These are phyloP conservation scores for Serranus cabrilla DNA, from an alignment of 2,797 vertebrate species.

Conservation along the genomic window DNA sequence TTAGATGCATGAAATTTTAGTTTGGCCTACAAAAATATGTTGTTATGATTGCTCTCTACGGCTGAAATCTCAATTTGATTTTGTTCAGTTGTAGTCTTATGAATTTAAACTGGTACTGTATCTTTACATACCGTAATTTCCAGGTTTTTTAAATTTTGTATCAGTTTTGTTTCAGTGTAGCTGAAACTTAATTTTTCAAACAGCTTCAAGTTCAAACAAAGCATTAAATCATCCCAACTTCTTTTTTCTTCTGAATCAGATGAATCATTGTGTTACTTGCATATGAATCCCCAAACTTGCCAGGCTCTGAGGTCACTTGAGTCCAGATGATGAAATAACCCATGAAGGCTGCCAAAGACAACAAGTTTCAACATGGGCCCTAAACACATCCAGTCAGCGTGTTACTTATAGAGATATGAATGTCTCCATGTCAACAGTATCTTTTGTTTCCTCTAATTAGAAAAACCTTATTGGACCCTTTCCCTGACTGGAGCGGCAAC, in stretches of 20 bases:
- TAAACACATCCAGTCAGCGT: neutral
- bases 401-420: neutral
- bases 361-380: neutral
- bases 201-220: neutral
- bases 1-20: too few relatives aligned
- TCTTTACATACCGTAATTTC: neutral
- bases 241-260: neutral
- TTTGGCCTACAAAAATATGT: too few relatives aligned
- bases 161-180: neutral
- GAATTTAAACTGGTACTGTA: neutral
- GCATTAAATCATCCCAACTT: neutral
- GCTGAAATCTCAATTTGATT: neutral
- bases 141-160: neutral
- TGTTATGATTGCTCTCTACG: too few relatives aligned
- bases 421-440: neutral
- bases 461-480: neutral
- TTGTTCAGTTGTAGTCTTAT: neutral
- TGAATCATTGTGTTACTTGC: neutral
- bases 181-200: neutral
- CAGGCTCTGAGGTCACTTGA: neutral
- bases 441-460: neutral
- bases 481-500: neutral
- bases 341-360: neutral
- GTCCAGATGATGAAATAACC: neutral
- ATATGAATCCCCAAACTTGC: neutral